Evolutionary conservation across 2,888 invertebrate species (phyloP), one percentile per base, ranked within the genome.

Genomic region (Isotomurus palustris): DNA sequence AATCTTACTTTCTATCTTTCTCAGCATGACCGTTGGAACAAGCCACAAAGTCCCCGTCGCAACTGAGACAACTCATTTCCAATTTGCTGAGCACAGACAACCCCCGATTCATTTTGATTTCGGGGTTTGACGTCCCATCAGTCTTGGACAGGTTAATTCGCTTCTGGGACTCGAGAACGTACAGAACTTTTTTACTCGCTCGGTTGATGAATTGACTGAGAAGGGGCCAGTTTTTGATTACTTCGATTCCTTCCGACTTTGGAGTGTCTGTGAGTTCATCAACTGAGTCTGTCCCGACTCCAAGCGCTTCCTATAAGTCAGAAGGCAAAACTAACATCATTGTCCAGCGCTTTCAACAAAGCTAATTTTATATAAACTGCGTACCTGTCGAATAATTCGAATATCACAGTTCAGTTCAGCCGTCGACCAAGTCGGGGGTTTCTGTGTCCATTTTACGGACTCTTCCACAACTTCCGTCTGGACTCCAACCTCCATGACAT

Each of bases 371-470:
- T 28, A 38, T 19, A 38, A 10, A 27, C n/a, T 2, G 2, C 19
- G n/a, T 22, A 56, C 45, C 47, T 55, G 60, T 0, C 58, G 49
- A 17, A 57, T 56, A 32, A 58, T 56, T 29, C 50, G 49, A 21
- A 56, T 53, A 53, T 64, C 64, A 45, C 52, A 52, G 45, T 49
- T 58, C 3, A 55, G 49, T 21, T 51, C 56, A 19, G 60, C 56
- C 2, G 60, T 56, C 2, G 64, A 62, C 67, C 67, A 69, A 2
- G 62, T 62, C 2, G 67, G 64, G n/a, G 69, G 69, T 28, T 57
- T 62, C 40, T 69, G 69, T 22, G 69, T 69, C 69, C 69, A 69
- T 44, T 65, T 69, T 12, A 48, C 50, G 22, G 27, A 41, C 5
- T 24, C 19, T 25, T 60, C 58, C 8, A 48, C 38, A 2, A 45